Base-by-base conservation (phyloP, 1,140 invertebrate species). In the Chlorops oryzae region DNA sequence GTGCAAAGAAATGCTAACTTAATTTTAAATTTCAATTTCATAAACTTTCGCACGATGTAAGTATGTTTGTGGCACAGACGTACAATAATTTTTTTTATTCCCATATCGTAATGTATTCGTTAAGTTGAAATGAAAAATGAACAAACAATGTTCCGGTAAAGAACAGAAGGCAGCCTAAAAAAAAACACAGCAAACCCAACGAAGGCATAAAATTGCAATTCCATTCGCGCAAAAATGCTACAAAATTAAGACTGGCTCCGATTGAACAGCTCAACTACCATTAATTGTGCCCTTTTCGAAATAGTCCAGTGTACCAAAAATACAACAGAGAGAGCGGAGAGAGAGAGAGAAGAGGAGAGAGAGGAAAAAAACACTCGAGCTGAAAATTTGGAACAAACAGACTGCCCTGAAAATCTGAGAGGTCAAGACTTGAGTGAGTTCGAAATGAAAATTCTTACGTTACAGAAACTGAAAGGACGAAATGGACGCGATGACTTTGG, bases 251-350 rank as follows among this genome's bases (percentile, higher is more conserved):
- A 61, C 40, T 44, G 43, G 56, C 62, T 61, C 55, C 64, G 65
- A 67, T 67, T 67, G 64, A 67, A 67, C 64, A 67, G 64, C 67
- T 67, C 67, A 67, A 67, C 62, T 67, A 68, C 62, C 64, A 67
- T 67, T 67, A 67, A 67, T 67, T 67, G 64, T 67, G 42, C 56
- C 50, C 58, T 49, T 54, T 58, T 50, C 51, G 49, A 54, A 48
- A 46, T 51, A 53, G 49, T 48, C 24, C 47, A 28, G 21, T 34
- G 38, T 22, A 17, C 40, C 20, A 51, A 21, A 43, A 51, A 44
- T 44, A 5, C 25, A 25, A 45, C 18, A 32, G 32, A 22, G 24
- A 40, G 13, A 43, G 21, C 10, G n/a, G 32, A 24, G 35, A 42
- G 23, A 7, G 24, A 42, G 17, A 18, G 12, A 24, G 21, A 17